A percentile compares a stretch with the other conserved stretches of the same genome.
Conservation (phyloP, 2,888 invertebrate species). For the Chymomyza procnemis region DNA sequence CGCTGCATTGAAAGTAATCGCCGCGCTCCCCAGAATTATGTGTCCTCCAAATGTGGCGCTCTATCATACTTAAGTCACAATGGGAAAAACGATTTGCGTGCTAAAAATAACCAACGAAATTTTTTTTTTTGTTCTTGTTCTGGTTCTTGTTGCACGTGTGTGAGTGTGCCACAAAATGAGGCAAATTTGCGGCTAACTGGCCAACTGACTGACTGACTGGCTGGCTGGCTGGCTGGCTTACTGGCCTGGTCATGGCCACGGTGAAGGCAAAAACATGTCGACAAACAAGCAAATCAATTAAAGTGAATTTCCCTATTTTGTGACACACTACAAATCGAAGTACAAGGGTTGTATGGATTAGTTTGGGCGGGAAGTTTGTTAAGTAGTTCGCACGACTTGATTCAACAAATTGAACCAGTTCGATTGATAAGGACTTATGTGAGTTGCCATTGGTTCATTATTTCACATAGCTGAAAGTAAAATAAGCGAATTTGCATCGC, state of each 20-base stretch:
- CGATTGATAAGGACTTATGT: too few species aligned
- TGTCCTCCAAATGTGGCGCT: not conserved
- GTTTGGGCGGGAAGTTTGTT: too few species aligned
- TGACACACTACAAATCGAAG: too few species aligned
- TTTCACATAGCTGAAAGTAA: too few species aligned
- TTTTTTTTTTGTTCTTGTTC: conserved; percentile 13
- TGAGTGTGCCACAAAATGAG: conserved; percentile 29
- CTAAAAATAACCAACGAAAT: conserved; percentile 69
- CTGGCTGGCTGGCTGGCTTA: conserved; percentile 34
- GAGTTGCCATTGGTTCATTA: too few species aligned
- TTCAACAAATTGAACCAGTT: too few species aligned
- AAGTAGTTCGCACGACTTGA: too few species aligned
- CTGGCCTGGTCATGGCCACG: conserved; percentile 74
- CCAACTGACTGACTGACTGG: not conserved
- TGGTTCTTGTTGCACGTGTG: not conserved
- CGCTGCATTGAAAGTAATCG: not conserved
- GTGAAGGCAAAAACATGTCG: conserved; percentile 56
- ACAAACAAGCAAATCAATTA: conserved; percentile 62
- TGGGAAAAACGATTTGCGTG: conserved; percentile 68
- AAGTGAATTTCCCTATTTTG: conserved; percentile 20
- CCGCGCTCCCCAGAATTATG: not conserved
- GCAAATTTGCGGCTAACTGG: conserved; percentile 1
- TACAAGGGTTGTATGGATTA: too few species aligned
- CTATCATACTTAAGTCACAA: conserved; percentile 27
- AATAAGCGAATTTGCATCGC: too few species aligned